Base-by-base conservation (phyloP, 2,888 invertebrate genomes). In the Electrophaes corylata region DNA sequence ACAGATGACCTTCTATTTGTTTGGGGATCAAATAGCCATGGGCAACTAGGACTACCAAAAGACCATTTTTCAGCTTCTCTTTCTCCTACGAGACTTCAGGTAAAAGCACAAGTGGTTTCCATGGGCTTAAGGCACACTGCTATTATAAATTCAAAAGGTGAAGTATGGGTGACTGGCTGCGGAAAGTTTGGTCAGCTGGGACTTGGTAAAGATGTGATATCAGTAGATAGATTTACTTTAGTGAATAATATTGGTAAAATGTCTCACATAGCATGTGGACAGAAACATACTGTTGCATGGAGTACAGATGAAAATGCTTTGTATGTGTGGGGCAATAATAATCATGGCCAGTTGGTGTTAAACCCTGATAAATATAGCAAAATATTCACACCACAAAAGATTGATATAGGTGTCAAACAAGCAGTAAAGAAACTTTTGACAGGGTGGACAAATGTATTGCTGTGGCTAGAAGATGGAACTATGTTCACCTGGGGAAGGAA, bases 311-410 rank as follows among this genome's bases (percentile, higher is more conserved):
- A 92, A 58, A 94, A 94, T 70, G 93, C 92, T 54, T 88, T 94
- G 58, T 96, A 92, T 89, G 94, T 92, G 11, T 96, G 96, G 94
- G 98, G 98, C 20, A 96, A 96, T 72, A 97, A 97, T 75, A 96
- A 95, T 82, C 95, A 94, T 81, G 96, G 97, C 0, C 97, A 98
- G 76, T 84, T 96, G 48, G 94, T 95, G 10, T 73, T 94, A 8
- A 93, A 93, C 68, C 83, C 91, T 51, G 84, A 86, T 47, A 91
- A 91, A 64, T 91, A 91, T 59, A 83, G 80, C 61, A 93, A 87
- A 75, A 84, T 93, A 63, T 92, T 84, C 73, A 86, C 83, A 54
- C 92, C 93, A 45, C 88, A 92, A 71, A 93, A 93, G 80, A 87
- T 93, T 71, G 91, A 93, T 64, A 92, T 93, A 76, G 81, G 84